A percentile compares a stretch with the other conserved stretches of the same genome.
Evolutionary conservation across 2,113 vertebrate genomes (phyloP).

Genomic region (Menidia beryllina): DNA sequence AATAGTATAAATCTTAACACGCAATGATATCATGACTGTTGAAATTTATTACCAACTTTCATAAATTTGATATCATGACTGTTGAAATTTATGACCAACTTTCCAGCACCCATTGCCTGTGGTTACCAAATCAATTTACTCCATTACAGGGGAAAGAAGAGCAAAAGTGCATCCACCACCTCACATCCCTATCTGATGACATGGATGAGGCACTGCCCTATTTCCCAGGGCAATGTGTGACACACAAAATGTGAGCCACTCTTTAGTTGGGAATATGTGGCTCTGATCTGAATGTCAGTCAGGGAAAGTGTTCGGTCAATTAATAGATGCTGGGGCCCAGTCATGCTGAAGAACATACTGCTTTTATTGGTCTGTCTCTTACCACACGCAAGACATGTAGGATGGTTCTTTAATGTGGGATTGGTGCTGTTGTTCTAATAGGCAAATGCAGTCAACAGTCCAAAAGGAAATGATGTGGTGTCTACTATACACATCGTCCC

Average conservation of each 20-base stretch:
- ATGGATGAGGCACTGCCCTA: slow-evolving; percentile 65
- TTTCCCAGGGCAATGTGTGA: slow-evolving; percentile 70
- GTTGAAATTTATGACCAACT: neutral
- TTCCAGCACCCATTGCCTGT: slow-evolving; percentile 12
- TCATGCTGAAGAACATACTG: slow-evolving; percentile 23
- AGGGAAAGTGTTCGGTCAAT: slow-evolving; percentile 46
- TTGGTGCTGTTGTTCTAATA: neutral
- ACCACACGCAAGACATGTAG: slow-evolving; percentile 5
- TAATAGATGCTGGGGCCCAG: slow-evolving; percentile 18
- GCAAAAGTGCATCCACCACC: slow-evolving; percentile 55
- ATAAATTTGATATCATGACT: neutral
- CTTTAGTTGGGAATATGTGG: slow-evolving; percentile 59
- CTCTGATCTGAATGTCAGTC: slow-evolving; percentile 53
- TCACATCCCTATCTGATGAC: slow-evolving; percentile 55
- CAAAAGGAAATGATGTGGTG: too few species aligned
- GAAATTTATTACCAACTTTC: neutral
- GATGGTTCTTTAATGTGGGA: neutral
- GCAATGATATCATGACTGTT: neutral
- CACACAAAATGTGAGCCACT: slow-evolving; percentile 58
- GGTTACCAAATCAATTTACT: slow-evolving; percentile 45
- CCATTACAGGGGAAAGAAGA: slow-evolving; percentile 38
- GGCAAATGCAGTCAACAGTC: neutral
- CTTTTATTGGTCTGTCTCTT: slow-evolving; percentile 3
- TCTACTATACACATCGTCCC: too few species aligned
- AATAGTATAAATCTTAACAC: neutral